phyloP scores from a whole-genome alignment of 2,113 vertebrate genomes.

The Ochotona princeps region DNA sequence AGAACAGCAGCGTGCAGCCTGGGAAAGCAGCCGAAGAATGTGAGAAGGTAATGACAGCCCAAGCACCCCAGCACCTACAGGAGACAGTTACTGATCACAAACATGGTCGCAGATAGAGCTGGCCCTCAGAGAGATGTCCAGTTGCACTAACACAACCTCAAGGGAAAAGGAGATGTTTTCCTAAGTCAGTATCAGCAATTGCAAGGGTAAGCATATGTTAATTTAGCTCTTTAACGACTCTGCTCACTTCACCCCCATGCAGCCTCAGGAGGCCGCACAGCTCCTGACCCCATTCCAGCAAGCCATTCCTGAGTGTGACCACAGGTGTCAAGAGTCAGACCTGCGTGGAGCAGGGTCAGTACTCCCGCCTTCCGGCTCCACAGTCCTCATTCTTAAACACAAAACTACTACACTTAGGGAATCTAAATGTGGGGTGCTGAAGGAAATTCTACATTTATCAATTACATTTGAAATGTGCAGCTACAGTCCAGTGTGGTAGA shows the following conservation, averaged over 20 bases:
- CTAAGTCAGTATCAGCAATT: too few relatives aligned
- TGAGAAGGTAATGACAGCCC: not conserved
- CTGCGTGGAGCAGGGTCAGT: too few relatives aligned
- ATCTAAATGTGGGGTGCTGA: not conserved
- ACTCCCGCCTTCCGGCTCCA: not conserved
- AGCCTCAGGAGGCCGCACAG: not conserved
- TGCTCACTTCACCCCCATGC: accelerated
- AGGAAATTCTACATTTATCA: not conserved
- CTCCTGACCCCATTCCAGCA: not conserved
- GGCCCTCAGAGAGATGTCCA: not conserved
- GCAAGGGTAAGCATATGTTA: too few relatives aligned
- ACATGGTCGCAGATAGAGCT: not conserved
- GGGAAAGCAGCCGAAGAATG: constrained; percentile 47
- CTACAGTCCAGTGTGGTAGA: not conserved
- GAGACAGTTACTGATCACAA: accelerated
- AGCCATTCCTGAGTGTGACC: accelerated
- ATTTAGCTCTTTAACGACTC: not conserved
- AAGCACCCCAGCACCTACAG: not conserved
- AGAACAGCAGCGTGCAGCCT: constrained; percentile 97
- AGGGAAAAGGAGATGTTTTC: not conserved
- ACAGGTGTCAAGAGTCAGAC: not conserved
- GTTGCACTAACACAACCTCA: accelerated
- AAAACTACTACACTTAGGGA: not conserved
- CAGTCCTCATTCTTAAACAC: not conserved
- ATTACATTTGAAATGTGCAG: accelerated